Evolutionary conservation across 2,113 vertebrate species (phyloP).

Genomic region (Psilopogon haemacephalus): DNA sequence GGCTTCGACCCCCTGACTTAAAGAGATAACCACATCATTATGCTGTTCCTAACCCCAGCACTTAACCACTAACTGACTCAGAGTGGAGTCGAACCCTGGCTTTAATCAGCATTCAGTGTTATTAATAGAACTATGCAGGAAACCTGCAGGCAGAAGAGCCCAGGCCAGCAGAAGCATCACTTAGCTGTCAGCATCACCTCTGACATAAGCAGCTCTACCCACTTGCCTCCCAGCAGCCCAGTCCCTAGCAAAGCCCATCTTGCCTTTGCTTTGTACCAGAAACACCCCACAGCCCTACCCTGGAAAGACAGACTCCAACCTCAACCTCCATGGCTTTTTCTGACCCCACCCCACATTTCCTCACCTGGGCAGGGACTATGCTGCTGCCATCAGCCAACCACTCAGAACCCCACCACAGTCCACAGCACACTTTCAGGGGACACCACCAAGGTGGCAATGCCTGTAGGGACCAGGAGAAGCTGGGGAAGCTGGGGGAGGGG

Average conservation of each 20-base stretch:
- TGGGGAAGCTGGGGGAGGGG: constrained; percentile 31
- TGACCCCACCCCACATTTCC: background rate
- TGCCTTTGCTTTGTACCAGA: background rate
- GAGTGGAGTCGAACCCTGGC: background rate
- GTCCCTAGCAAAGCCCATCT: background rate
- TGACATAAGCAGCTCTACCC: constrained; percentile 11
- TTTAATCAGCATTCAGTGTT: background rate
- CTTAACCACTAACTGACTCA: background rate
- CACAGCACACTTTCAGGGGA: constrained; percentile 5
- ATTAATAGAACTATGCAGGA: background rate
- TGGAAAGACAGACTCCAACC: background rate
- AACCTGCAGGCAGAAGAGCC: background rate
- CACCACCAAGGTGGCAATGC: background rate
- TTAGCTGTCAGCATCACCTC: background rate
- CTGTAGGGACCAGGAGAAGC: background rate
- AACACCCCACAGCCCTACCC: background rate
- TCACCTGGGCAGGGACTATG: background rate
- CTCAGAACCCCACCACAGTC: background rate
- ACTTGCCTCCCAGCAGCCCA: constrained; percentile 13
- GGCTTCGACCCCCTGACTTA: background rate
- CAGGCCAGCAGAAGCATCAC: background rate
- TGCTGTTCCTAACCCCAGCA: background rate
- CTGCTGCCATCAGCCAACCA: background rate
- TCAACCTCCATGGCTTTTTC: background rate
- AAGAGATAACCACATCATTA: background rate